Percentiles rank a stretch among this genome's conserved stretches.
phyloP scores from a whole-genome alignment of 2,113 vertebrate species.

The Zosterops borbonicus region DNA sequence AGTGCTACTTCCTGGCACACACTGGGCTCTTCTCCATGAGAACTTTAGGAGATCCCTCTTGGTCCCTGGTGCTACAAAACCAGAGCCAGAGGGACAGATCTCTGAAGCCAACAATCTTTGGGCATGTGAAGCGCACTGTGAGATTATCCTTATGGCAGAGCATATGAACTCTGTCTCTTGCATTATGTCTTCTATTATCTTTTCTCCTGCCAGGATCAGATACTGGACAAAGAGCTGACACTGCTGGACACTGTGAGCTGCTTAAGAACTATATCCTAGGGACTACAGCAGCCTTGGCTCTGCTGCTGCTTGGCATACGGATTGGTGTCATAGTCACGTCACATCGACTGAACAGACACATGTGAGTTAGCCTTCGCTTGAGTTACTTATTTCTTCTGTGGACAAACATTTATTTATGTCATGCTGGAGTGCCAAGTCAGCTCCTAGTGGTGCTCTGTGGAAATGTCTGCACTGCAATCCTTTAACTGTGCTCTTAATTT shows the following conservation, averaged over 20 bases:
- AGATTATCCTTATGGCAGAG: not conserved
- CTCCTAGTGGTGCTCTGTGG: not conserved
- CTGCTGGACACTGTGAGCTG: accelerated
- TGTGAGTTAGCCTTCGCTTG: not conserved
- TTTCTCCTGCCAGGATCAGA: not conserved
- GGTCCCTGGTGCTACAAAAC: too few relatives aligned
- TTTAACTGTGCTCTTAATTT: not conserved
- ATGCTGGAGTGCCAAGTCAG: not conserved
- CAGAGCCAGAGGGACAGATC: accelerated
- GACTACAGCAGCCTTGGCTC: accelerated
- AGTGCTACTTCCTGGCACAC: not conserved
- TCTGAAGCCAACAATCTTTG: not conserved
- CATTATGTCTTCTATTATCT: not conserved
- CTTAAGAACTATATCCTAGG: not conserved
- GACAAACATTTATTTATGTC: not conserved
- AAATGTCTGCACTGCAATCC: not conserved
- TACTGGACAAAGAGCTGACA: accelerated
- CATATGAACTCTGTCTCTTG: too few relatives aligned
- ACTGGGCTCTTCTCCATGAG: too few relatives aligned
- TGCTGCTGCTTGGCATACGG: not conserved
- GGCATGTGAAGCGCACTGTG: accelerated
- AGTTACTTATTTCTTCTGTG: not conserved
- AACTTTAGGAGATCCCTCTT: too few relatives aligned
- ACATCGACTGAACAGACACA: not conserved
- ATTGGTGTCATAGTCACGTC: not conserved